phyloP scores from a whole-genome alignment of 2,888 invertebrate genomes.

The Chaetogeoica ovagalla region DNA sequence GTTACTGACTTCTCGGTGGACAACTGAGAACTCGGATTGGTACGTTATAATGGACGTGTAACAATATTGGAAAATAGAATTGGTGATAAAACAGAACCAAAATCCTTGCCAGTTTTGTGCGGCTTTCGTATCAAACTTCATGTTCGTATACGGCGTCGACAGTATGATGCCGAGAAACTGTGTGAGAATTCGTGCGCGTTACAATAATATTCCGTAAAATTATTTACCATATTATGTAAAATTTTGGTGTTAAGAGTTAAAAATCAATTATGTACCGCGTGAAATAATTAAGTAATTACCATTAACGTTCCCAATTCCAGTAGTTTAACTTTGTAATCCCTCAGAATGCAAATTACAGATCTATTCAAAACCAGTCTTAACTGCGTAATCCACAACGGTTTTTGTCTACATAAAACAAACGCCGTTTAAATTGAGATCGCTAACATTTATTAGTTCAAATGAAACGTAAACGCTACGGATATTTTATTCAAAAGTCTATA shows the following conservation, averaged over 20 bases:
- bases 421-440: too few relatives aligned
- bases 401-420: constrained; percentile 4
- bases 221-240: too few relatives aligned
- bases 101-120: constrained; percentile 46
- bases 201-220: too few relatives aligned
- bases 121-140: constrained; percentile 28
- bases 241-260: too few relatives aligned
- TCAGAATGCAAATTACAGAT: constrained; percentile 26
- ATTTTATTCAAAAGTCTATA: not conserved
- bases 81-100: constrained; percentile 28
- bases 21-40: constrained; percentile 5
- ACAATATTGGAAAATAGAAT: constrained; percentile 1
- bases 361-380: constrained; percentile 12
- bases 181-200: too few relatives aligned
- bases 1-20: constrained; percentile 39
- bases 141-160: constrained; percentile 19
- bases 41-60: constrained; percentile 1
- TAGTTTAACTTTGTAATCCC: constrained; percentile 18
- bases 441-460: too few relatives aligned
- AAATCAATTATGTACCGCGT: not conserved
- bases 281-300: constrained; percentile 1
- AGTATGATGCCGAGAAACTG: constrained; percentile 25
- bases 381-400: constrained; percentile 27
- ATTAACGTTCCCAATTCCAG: constrained; percentile 27
- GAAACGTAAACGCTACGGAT: too few relatives aligned